Evolutionary conservation across 2,888 invertebrate species (phyloP), one percentile per base, ranked within the genome.

Genomic region (Tiliacea citrago): DNA sequence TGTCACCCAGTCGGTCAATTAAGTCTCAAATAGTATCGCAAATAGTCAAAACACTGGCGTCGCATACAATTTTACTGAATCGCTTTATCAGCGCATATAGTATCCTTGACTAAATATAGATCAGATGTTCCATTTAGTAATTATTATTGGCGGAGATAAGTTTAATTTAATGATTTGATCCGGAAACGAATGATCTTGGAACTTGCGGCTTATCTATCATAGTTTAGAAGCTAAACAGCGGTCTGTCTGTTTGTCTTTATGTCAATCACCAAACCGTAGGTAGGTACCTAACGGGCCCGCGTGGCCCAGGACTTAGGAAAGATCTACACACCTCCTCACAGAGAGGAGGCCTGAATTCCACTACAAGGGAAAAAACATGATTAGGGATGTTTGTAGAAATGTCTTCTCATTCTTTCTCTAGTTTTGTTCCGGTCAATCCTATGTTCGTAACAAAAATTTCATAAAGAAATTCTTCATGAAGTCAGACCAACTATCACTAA

Each of bases 31-130:
- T 47, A 35, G 13, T 57, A 47, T 47, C n/a, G 35, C 21, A 55
- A 73, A 62, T 73, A 79, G 73, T 73, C 74, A 79, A 63, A 79
- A 80, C 80, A 79, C 35, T 65, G 65, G 78, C 73, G 60, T 65
- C 66, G 7, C 55, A 12, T n/a, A 35, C 24, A 60, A 42, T 60
- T 47, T 13, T 29, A 58, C 39, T 45, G 55, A 35, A 58, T 24
- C 24, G 45, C 29, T 63, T 73, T 83, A 83, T 83, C 83, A 29
- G 49, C 7, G 7, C 21, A 47, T 65, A 47, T 29, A 29, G 68
- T 75, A 81, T 83, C 80, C 77, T 83, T 85, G 77, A 71, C 76
- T 83, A 75, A 84, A 77, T 76, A 83, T 86, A 87, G 77, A 58
- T 58, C 35, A 18, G 35, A 73, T 71, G 76, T 29, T 76, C 83